These are phyloP conservation scores for Schrankia costaestrigalis DNA, from an alignment of 2,888 invertebrate genomes.

Conservation along the genomic window DNA sequence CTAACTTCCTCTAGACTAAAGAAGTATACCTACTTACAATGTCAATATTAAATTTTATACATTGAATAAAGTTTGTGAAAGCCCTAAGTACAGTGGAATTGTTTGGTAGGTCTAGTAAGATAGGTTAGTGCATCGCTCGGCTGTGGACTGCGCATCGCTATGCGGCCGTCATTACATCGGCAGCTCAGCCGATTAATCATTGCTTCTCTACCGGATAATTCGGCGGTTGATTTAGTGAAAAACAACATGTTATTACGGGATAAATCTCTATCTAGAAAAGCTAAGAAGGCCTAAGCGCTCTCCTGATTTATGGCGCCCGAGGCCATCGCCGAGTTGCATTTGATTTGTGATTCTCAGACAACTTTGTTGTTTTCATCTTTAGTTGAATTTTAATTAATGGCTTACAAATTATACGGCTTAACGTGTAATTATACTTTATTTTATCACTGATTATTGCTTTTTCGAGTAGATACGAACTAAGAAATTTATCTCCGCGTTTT, in stretches of 20 bases:
- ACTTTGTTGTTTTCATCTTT: slow-evolving; percentile 70
- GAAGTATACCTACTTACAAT: too few relatives aligned
- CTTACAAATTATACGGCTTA: slow-evolving; percentile 69
- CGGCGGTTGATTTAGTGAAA: slow-evolving; percentile 80
- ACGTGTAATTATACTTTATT: slow-evolving; percentile 67
- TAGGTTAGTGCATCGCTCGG: slow-evolving; percentile 5
- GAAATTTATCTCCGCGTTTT: slow-evolving; percentile 50
- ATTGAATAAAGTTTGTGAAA: too few relatives aligned
- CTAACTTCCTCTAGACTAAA: too few relatives aligned
- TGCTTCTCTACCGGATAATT: slow-evolving; percentile 78
- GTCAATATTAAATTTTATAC: too few relatives aligned
- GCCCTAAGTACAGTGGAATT: slow-evolving; percentile 54
- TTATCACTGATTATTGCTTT: slow-evolving; percentile 72
- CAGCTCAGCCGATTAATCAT: slow-evolving; percentile 74
- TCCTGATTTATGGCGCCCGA: slow-evolving; percentile 69
- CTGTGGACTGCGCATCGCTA: slow-evolving; percentile 32
- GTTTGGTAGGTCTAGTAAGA: slow-evolving; percentile 8
- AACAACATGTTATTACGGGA: slow-evolving; percentile 79
- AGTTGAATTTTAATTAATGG: slow-evolving; percentile 78
- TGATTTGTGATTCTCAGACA: slow-evolving; percentile 72
- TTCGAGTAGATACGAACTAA: slow-evolving; percentile 43
- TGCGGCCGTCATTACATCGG: slow-evolving; percentile 63
- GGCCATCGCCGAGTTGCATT: slow-evolving; percentile 66
- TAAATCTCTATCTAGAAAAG: slow-evolving; percentile 81
- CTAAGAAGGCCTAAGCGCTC: slow-evolving; percentile 79